Conservation (phyloP, 53 echinoderm and acorn worm species). For the Luidia sarsii region DNA sequence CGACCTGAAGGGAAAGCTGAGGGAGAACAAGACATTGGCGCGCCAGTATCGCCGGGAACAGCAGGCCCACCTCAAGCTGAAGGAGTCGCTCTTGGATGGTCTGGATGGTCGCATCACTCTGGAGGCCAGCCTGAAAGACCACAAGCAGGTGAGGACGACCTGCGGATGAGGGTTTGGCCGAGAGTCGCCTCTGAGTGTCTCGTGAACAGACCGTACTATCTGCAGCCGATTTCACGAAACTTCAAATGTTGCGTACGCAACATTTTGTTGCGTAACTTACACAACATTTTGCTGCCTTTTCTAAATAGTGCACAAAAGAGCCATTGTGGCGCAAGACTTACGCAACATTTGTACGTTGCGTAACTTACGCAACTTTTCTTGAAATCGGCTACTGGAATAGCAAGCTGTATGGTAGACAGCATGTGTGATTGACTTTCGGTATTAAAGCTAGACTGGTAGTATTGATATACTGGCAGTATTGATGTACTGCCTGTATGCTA, state of each 20-base stretch:
- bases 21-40: conserved; percentile 65
- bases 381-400: too few species aligned
- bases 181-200: neutral
- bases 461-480: too few species aligned
- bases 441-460: too few species aligned
- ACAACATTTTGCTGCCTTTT: too few species aligned
- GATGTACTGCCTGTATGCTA: too few species aligned
- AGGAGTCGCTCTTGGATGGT: conserved; percentile 68
- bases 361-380: too few species aligned
- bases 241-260: too few species aligned
- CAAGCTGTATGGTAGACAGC: neutral
- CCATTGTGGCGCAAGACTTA: too few species aligned
- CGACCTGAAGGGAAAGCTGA: conserved; percentile 57
- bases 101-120: conserved; percentile 82
- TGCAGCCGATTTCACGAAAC: too few species aligned
- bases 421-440: neutral
- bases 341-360: too few species aligned
- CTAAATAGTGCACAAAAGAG: too few species aligned
- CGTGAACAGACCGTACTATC: neutral
- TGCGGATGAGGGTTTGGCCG: neutral
- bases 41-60: conserved; percentile 73
- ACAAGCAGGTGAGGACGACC: conserved; percentile 93
- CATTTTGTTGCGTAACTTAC: too few species aligned
- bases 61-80: conserved; percentile 69
- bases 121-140: conserved; percentile 94